Evolutionary conservation across 2,797 vertebrate genomes (phyloP).

Genomic region (Macropus fuliginosus): DNA sequence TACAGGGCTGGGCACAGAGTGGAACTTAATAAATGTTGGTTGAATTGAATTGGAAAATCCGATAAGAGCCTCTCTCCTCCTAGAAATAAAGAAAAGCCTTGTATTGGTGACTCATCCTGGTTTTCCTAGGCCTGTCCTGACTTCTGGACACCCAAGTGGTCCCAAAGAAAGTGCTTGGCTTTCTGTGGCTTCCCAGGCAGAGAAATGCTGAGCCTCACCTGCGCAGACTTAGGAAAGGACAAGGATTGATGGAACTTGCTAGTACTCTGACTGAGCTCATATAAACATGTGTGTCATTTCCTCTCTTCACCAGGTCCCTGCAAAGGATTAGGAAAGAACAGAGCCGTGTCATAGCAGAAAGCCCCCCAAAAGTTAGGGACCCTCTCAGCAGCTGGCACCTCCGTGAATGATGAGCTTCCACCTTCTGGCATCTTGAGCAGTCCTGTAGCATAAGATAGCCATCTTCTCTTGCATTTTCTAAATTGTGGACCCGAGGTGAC

Average conservation of each 20-base stretch:
- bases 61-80: constrained; percentile 16
- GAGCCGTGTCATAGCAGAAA: neutral
- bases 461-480: constrained; percentile 54
- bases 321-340: constrained; percentile 17
- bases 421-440: constrained; percentile 58
- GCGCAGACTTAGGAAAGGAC: constrained; percentile 42
- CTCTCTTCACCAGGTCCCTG: constrained; percentile 22
- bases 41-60: neutral
- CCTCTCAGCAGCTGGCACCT: constrained; percentile 33
- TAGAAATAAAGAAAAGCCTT: constrained; percentile 32
- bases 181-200: constrained; percentile 8
- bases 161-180: constrained; percentile 30
- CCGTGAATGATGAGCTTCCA: constrained; percentile 46
- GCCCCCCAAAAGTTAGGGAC: neutral
- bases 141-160: neutral
- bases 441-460: constrained; percentile 38
- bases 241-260: constrained; percentile 4
- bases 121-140: constrained; percentile 31
- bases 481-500: constrained; percentile 56
- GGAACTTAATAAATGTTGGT: neutral
- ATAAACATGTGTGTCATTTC: constrained; percentile 37
- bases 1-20: neutral
- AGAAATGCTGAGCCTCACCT: neutral
- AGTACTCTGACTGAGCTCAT: constrained; percentile 37
- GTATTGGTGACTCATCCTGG: neutral